Evolutionary conservation across 1,140 invertebrate genomes (phyloP).

Genomic region (Dufourea novaeangliae): DNA sequence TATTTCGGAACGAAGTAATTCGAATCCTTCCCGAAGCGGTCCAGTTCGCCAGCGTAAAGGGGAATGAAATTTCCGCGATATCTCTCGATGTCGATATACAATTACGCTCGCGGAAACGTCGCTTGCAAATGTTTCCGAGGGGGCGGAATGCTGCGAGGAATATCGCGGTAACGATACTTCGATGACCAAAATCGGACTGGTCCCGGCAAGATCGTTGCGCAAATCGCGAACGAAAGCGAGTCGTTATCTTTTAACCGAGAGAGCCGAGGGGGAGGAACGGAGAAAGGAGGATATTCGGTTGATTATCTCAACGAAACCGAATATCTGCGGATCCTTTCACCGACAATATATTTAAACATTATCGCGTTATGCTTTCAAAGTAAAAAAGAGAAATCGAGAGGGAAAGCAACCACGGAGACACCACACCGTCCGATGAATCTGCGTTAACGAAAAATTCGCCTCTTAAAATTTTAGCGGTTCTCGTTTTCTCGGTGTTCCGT

Average conservation of each 20-base stretch:
- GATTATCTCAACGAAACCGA: slow-evolving; percentile 42
- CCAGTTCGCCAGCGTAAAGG: too few species aligned
- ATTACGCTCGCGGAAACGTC: background rate
- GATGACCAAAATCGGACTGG: background rate
- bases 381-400: slow-evolving; percentile 67
- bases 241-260: background rate
- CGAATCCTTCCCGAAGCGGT: too few species aligned
- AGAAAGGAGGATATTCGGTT: slow-evolving; percentile 8
- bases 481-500: background rate
- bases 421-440: slow-evolving; percentile 45
- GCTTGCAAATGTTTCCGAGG: background rate
- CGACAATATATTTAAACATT: slow-evolving; percentile 64
- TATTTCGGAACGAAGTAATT: background rate
- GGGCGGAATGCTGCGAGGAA: background rate
- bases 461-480: slow-evolving; percentile 9
- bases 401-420: slow-evolving; percentile 50
- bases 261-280: background rate
- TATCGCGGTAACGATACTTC: background rate
- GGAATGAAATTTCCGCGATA: background rate
- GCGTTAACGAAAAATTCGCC: slow-evolving; percentile 32
- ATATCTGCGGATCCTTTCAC: slow-evolving; percentile 58
- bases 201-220: background rate
- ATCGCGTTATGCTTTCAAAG: slow-evolving; percentile 52
- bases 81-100: too few species aligned
- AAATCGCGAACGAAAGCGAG: slow-evolving; percentile 17